Base-by-base conservation (phyloP, 2,113 vertebrate genomes). In the Mobula hypostoma region DNA sequence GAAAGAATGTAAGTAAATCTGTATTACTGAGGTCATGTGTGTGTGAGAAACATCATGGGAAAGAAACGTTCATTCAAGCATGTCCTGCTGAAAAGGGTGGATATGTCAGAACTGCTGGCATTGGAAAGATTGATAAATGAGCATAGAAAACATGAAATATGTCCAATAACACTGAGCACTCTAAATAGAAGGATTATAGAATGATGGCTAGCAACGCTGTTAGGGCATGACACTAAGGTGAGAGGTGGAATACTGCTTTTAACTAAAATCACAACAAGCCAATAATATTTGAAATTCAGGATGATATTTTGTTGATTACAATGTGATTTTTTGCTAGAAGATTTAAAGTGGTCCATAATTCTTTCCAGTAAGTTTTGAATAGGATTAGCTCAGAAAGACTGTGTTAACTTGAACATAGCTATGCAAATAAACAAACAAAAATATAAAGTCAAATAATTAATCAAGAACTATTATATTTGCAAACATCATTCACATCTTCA, bases 1-100 rank as follows among this genome's bases (percentile, higher is more conserved):
- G 32, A 70, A 93, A 93, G 91, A 93, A 93, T 76, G 19, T 76
- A 56, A 76, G 91, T 74, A 17, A 93, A 93, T 70, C 21, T 76
- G 21, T 93, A 93, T 93, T 93, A 48, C 70, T 24, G 40, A 93
- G 91, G 68, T 76, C 70, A 48, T 48, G 74, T 19, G n/a, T 90
- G 61, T 90, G 27, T 88, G 17, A 70, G 68, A 70, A 70, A 63
- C 61, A 63, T 61, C 61, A 66, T 36, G n/a, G 61, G 12, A 90
- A 63, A 19, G 61, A 19, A 24, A 61, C 32, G 68, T 90, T 66
- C 61, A 90, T 90, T 90, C 85, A 90, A 90, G 61, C 29, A 90
- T 90, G 61, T 32, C 85, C 40, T 90, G 61, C n/a, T 90, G 85
- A 90, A 90, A 66, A 66, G 85, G 29, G 63, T 61, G n/a, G 58